phyloP scores from a whole-genome alignment of 2,113 vertebrate species.

The Lepus americanus region DNA sequence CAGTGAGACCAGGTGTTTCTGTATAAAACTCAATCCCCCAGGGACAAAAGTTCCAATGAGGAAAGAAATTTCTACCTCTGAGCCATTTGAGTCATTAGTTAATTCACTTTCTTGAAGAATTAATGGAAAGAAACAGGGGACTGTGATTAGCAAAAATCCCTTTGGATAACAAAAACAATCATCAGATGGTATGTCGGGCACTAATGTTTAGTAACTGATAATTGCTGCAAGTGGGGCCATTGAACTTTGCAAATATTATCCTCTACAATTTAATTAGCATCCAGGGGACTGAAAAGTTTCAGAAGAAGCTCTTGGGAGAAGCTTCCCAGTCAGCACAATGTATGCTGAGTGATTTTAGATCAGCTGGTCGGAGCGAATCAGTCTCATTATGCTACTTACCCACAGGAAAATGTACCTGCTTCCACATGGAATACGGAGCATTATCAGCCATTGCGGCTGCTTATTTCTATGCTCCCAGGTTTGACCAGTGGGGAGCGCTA shows the following conservation, averaged over 20 bases:
- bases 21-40: conserved; percentile 30
- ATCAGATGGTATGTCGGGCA: conserved; percentile 83
- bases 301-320: conserved; percentile 86
- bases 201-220: conserved; percentile 90
- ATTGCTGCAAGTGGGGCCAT: conserved; percentile 89
- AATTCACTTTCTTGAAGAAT: conserved; percentile 78
- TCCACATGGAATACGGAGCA: conserved; percentile 89
- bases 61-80: conserved; percentile 74
- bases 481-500: conserved; percentile 82
- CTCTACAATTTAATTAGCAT: conserved; percentile 93
- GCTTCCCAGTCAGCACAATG: conserved; percentile 83
- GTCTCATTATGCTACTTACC: conserved; percentile 87
- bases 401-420: conserved; percentile 88
- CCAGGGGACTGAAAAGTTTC: conserved; percentile 87
- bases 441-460: conserved; percentile 89
- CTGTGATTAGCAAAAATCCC: neutral
- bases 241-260: conserved; percentile 90
- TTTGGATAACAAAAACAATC: conserved; percentile 82
- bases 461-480: conserved; percentile 85
- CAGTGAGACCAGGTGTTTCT: neutral
- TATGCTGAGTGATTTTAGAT: conserved; percentile 91
- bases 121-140: conserved; percentile 44
- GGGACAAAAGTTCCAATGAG: conserved; percentile 8
- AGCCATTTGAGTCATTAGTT: conserved; percentile 76
- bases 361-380: conserved; percentile 90